phyloP scores from a whole-genome alignment of 2,113 vertebrate species.

The Tautogolabrus adspersus region DNA sequence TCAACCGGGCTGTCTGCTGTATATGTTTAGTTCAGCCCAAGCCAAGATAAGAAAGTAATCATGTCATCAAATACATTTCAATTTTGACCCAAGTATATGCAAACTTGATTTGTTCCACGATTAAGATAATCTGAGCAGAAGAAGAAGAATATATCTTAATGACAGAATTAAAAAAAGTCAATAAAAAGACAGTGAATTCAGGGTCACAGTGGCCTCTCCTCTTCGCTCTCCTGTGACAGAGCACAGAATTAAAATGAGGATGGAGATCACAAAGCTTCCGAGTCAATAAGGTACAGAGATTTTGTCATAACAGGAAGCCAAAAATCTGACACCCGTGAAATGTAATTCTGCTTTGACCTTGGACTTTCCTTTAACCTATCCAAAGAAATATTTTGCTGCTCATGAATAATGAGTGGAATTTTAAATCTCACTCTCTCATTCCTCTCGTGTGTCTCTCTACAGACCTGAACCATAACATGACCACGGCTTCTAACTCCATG shows the following conservation, averaged over 20 bases:
- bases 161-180: too few relatives aligned
- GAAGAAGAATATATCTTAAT: too few relatives aligned
- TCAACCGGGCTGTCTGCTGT: too few relatives aligned
- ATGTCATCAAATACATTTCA: too few relatives aligned
- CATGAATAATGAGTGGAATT: background rate
- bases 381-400: background rate
- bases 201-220: background rate
- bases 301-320: slow-evolving; percentile 24
- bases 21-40: too few relatives aligned
- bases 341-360: slow-evolving; percentile 26
- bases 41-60: too few relatives aligned
- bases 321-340: background rate
- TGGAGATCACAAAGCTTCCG: slow-evolving; percentile 9
- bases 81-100: too few relatives aligned
- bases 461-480: background rate
- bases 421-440: background rate
- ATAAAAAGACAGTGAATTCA: background rate
- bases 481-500: slow-evolving; percentile 56
- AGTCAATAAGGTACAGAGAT: background rate
- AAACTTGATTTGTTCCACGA: too few relatives aligned
- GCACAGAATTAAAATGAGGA: slow-evolving; percentile 14
- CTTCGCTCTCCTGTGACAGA: slow-evolving; percentile 9
- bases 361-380: background rate
- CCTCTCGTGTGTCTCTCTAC: background rate
- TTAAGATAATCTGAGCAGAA: too few relatives aligned